Conservation (phyloP, 2,888 invertebrate species). For the Drosophila mercatorum region DNA sequence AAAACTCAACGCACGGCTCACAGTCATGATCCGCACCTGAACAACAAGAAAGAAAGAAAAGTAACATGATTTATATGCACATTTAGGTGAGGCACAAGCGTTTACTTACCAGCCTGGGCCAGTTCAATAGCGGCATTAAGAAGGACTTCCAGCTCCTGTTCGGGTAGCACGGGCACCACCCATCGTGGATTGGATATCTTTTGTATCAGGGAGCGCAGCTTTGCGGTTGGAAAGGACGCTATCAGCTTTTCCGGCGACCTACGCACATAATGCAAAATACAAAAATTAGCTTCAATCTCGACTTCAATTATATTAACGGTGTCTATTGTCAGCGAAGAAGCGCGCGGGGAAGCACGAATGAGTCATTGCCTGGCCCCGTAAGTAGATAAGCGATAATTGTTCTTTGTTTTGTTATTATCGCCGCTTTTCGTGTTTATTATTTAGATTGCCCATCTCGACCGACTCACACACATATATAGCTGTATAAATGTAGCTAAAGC, state of each 20-base stretch:
- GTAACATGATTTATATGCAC: neutral
- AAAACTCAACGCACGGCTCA: conserved; percentile 96
- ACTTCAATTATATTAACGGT: conserved; percentile 19
- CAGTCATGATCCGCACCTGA: conserved; percentile 94
- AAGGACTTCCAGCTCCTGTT: conserved; percentile 96
- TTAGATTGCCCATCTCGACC: conserved; percentile 42
- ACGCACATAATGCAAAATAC: conserved; percentile 23
- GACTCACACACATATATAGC: neutral
- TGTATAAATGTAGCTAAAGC: neutral
- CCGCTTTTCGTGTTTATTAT: conserved; percentile 53
- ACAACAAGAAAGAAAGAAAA: neutral
- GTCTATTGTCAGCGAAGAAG: neutral
- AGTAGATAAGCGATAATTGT: conserved; percentile 48
- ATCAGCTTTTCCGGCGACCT: conserved; percentile 84
- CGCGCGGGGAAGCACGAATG: conserved; percentile 8
- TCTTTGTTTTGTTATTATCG: conserved; percentile 62
- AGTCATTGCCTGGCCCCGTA: conserved; percentile 29
- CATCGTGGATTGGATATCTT: conserved; percentile 98
- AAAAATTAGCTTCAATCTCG: neutral
- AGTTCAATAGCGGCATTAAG: conserved; percentile 95
- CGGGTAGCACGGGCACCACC: conserved; percentile 98
- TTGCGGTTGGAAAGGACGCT: conserved; percentile 91
- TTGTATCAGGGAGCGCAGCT: conserved; percentile 95
- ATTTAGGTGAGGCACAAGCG: neutral
- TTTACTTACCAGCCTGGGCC: conserved; percentile 90